These are phyloP conservation scores for Panagrolaimus sp. DNA, from an alignment of 1,140 invertebrate genomes.

Conservation along the genomic window DNA sequence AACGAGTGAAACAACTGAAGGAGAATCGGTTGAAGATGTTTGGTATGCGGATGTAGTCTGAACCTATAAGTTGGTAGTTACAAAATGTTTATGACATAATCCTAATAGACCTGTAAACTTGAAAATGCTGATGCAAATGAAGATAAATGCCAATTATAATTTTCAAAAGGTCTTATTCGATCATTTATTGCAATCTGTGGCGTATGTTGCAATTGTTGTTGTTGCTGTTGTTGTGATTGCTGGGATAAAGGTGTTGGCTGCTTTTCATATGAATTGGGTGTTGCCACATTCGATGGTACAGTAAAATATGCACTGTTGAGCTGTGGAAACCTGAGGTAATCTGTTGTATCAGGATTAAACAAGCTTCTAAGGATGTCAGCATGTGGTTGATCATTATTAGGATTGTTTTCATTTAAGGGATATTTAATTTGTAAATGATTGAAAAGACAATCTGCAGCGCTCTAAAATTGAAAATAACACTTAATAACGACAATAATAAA, in stretches of 20 bases:
- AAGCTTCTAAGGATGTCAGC: conserved; percentile 20
- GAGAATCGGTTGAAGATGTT: neutral
- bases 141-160: conserved; percentile 7
- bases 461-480: too few species aligned
- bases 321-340: conserved; percentile 27
- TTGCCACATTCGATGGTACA: neutral
- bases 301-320: conserved; percentile 15
- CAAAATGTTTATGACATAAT: neutral
- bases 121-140: conserved; percentile 14
- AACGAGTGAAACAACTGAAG: neutral
- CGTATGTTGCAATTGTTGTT: too few species aligned
- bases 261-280: neutral
- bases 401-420: neutral
- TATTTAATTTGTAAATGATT: neutral
- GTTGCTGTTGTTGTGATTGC: neutral
- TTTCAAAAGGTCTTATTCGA: neutral
- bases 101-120: neutral
- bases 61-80: conserved; percentile 4
- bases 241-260: neutral
- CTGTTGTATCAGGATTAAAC: conserved; percentile 25
- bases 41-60: neutral
- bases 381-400: neutral
- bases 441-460: conserved; percentile 1
- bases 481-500: too few species aligned
- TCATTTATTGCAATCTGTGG: neutral